Evolutionary conservation across 2,888 invertebrate species (phyloP).

Genomic region (Luffia ferchaultella): DNA sequence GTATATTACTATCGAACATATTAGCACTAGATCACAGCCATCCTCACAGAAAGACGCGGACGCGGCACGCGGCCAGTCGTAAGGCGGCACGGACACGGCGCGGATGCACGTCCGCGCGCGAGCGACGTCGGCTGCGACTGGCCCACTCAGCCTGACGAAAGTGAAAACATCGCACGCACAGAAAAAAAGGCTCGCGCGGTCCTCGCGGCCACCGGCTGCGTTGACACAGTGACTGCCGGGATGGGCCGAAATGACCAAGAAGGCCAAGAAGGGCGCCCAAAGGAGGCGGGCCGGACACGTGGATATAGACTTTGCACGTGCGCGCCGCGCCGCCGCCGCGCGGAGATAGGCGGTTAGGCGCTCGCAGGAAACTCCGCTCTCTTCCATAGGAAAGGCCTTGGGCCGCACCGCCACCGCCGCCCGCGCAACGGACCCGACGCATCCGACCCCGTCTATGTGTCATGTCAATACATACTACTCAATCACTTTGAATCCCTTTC

Average conservation of each 20-base stretch:
- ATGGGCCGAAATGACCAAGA: slow-evolving; percentile 38
- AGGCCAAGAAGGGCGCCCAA: slow-evolving; percentile 42
- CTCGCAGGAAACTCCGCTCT: slow-evolving; percentile 68
- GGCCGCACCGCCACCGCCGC: slow-evolving; percentile 24
- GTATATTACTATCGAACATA: slow-evolving; percentile 59
- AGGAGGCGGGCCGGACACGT: slow-evolving; percentile 59
- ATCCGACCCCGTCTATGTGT: not conserved
- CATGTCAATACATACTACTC: too few relatives aligned
- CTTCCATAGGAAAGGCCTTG: slow-evolving; percentile 69
- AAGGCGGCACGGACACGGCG: slow-evolving; percentile 58
- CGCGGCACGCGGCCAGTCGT: slow-evolving; percentile 53
- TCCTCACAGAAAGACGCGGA: slow-evolving; percentile 57
- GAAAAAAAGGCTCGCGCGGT: slow-evolving; percentile 62
- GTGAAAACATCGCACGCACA: slow-evolving; percentile 65
- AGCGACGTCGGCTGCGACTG: slow-evolving; percentile 63
- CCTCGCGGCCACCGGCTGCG: slow-evolving; percentile 51
- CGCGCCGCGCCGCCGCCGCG: slow-evolving; percentile 20
- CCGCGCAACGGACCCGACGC: not conserved
- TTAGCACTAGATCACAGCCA: slow-evolving; percentile 64
- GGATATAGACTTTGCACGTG: slow-evolving; percentile 54
- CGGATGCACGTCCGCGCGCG: slow-evolving; percentile 62
- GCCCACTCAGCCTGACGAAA: slow-evolving; percentile 65
- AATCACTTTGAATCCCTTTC: too few relatives aligned
- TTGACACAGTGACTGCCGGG: slow-evolving; percentile 62
- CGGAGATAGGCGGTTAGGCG: slow-evolving; percentile 62